Percentiles rank a stretch among this genome's conserved stretches.
These are phyloP conservation scores for Antedon mediterranea DNA, from an alignment of 53 echinoderm and acorn worm genomes.

Conservation along the genomic window DNA sequence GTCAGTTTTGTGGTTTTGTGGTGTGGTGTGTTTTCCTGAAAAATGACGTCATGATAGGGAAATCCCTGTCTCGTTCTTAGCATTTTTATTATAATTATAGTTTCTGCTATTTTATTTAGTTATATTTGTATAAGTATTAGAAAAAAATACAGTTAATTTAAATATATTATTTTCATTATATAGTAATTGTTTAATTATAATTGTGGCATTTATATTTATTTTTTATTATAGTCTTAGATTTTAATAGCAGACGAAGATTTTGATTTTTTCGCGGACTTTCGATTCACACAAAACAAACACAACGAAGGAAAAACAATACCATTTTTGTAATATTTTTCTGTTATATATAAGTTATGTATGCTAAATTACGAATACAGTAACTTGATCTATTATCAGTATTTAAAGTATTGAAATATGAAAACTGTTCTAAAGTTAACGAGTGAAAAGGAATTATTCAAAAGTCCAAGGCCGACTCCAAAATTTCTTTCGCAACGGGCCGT, in stretches of 20 bases:
- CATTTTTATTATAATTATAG: neutral
- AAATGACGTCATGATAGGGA: neutral
- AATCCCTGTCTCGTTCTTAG: neutral
- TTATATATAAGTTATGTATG: neutral
- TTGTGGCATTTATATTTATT: too few relatives aligned
- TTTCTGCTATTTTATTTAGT: too few relatives aligned
- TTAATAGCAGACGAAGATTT: neutral
- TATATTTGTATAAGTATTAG: too few relatives aligned
- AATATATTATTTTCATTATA: too few relatives aligned
- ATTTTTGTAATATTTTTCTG: too few relatives aligned
- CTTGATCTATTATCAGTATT: neutral
- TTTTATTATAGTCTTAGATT: neutral
- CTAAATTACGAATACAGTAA: neutral
- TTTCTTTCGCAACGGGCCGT: slow-evolving; percentile 44
- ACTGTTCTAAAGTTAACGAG: neutral
- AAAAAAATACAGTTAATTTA: too few relatives aligned
- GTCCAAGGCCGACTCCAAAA: slow-evolving; percentile 72
- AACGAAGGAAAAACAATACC: neutral
- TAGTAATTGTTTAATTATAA: too few relatives aligned
- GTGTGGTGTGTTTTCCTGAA: neutral
- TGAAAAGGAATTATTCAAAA: slow-evolving; percentile 17
- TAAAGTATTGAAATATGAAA: neutral
- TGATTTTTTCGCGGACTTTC: neutral
- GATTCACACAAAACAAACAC: neutral
- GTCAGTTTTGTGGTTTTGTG: neutral